Percentiles rank a stretch among this genome's conserved stretches.
Conservation (phyloP, 2,113 vertebrate species). For the Lophotis ruficrista region DNA sequence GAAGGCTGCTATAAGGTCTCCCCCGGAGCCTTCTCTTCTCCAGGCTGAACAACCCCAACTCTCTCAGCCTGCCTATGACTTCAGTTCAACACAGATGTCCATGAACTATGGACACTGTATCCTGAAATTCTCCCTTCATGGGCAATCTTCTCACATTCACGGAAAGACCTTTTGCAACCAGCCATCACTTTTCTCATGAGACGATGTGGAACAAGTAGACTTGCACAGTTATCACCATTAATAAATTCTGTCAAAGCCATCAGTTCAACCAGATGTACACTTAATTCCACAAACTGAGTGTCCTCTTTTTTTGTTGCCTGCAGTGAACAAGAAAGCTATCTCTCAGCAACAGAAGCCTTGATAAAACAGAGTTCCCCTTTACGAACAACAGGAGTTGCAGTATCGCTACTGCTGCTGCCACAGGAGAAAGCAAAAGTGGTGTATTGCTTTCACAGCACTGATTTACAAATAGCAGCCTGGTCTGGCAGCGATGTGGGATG, state of each 20-base stretch:
- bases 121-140: background rate
- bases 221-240: background rate
- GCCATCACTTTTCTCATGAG: background rate
- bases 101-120: background rate
- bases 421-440: background rate
- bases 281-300: background rate
- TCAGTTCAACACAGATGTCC: background rate
- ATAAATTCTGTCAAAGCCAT: background rate
- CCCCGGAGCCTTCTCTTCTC: too few relatives aligned
- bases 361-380: background rate
- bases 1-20: too few relatives aligned
- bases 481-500: background rate
- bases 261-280: background rate
- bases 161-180: background rate
- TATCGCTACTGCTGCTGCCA: background rate
- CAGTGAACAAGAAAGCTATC: background rate
- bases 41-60: too few relatives aligned
- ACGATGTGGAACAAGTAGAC: background rate
- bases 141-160: background rate
- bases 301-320: background rate
- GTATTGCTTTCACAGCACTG: background rate
- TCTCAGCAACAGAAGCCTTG: background rate
- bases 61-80: background rate
- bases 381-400: background rate
- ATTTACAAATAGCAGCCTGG: background rate